Conservation (phyloP, 2,888 invertebrate genomes). For the Microchrysa polita region DNA sequence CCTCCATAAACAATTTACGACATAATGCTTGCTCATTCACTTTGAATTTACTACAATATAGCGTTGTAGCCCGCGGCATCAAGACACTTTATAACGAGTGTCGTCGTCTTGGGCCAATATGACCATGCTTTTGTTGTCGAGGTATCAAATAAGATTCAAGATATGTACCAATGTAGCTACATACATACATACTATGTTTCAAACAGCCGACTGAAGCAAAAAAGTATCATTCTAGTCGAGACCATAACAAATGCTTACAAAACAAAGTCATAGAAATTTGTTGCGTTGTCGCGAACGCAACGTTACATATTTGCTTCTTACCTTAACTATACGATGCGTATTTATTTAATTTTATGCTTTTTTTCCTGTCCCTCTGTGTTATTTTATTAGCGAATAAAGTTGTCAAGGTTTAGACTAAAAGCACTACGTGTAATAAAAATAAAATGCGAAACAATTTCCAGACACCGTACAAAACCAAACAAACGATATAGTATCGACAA, state of each 20-base stretch:
- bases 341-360: not conserved
- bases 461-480: no score
- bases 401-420: slow-evolving; percentile 34
- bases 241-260: no score
- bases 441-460: slow-evolving; percentile 4
- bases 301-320: no score
- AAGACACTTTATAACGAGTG: no score
- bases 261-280: not conserved
- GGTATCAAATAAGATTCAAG: no score
- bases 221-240: not conserved
- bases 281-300: not conserved
- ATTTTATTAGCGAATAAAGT: slow-evolving; percentile 24
- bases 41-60: no score
- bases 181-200: not conserved
- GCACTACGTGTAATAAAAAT: slow-evolving; percentile 13
- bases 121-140: no score
- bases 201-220: not conserved
- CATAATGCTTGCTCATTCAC: slow-evolving; percentile 18
- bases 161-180: no score
- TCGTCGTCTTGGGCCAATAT: no score
- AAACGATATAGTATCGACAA: no score
- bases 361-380: not conserved
- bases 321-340: no score
- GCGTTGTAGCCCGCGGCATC: no score
- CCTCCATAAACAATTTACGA: slow-evolving; percentile 38